Percentiles rank a stretch among this genome's conserved stretches.
phyloP scores from a whole-genome alignment of 2,113 vertebrate genomes.

The Chroicocephalus ridibundus region DNA sequence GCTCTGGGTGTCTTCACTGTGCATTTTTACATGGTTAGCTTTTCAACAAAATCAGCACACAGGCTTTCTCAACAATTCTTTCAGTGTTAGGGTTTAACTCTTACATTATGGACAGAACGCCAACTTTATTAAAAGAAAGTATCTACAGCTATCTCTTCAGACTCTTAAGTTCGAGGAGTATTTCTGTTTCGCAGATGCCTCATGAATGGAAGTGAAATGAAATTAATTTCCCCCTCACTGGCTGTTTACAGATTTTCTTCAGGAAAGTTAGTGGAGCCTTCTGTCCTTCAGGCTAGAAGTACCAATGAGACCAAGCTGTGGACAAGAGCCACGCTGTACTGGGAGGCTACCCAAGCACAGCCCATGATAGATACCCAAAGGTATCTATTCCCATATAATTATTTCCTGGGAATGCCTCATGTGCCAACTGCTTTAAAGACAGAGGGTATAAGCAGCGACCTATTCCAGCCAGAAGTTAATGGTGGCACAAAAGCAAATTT shows the following conservation, averaged over 20 bases:
- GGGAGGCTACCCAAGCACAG: neutral
- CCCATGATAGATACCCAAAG: neutral
- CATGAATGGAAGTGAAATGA: neutral
- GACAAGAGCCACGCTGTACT: neutral
- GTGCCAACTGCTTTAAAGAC: neutral
- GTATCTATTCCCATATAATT: no score
- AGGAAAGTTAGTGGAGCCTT: neutral
- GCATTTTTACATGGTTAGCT: neutral
- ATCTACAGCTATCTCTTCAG: neutral
- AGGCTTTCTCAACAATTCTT: neutral
- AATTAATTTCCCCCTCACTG: neutral
- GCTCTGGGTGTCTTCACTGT: neutral
- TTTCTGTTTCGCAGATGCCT: neutral
- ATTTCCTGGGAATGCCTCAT: no score
- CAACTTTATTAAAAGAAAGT: neutral
- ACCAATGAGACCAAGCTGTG: neutral
- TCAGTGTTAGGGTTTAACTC: neutral
- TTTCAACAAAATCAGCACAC: neutral
- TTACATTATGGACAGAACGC: neutral
- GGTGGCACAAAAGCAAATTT: neutral
- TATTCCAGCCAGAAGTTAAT: neutral
- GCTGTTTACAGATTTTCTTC: neutral
- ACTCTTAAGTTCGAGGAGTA: neutral
- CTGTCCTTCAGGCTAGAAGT: neutral
- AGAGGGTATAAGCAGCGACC: neutral